Conservation (phyloP, 2,113 vertebrate species). For the Vulpes lagopus region DNA sequence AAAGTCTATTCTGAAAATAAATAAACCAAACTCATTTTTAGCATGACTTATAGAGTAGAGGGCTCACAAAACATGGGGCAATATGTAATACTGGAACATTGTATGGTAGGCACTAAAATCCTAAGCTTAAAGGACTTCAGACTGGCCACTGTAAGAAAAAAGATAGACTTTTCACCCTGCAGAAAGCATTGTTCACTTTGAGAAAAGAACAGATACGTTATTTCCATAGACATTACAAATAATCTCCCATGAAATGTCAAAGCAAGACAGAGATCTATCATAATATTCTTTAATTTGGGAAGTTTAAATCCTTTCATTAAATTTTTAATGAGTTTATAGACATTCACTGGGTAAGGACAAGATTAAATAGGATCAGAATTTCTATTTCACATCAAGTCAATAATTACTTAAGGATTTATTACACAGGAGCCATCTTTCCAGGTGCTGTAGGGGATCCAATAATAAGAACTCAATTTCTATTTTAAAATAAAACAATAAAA, state of each 20-base stretch:
- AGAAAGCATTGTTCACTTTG: not conserved
- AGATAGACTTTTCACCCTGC: not conserved
- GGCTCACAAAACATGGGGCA: not conserved
- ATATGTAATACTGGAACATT: not conserved
- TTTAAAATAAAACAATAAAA: not conserved
- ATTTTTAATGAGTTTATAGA: not conserved
- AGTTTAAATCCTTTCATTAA: not conserved
- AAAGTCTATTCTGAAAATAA: not conserved
- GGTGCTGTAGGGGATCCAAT: not conserved
- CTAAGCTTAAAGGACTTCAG: not conserved
- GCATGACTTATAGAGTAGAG: not conserved
- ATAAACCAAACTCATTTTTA: not conserved
- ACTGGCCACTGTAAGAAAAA: not conserved
- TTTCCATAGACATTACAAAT: not conserved
- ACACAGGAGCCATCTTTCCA: not conserved
- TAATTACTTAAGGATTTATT: conserved; percentile 9
- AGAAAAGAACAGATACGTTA: not conserved
- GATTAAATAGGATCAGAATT: not conserved
- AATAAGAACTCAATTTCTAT: not conserved
- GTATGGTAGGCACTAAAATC: not conserved
- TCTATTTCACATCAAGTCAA: not conserved
- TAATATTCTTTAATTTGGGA: not conserved
- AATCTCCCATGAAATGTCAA: not conserved
- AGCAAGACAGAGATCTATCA: not conserved
- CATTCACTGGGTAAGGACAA: not conserved